Evolutionary conservation across 2,113 vertebrate genomes (phyloP), one percentile per base, ranked within the genome.

Genomic region (Miniopterus natalensis): DNA sequence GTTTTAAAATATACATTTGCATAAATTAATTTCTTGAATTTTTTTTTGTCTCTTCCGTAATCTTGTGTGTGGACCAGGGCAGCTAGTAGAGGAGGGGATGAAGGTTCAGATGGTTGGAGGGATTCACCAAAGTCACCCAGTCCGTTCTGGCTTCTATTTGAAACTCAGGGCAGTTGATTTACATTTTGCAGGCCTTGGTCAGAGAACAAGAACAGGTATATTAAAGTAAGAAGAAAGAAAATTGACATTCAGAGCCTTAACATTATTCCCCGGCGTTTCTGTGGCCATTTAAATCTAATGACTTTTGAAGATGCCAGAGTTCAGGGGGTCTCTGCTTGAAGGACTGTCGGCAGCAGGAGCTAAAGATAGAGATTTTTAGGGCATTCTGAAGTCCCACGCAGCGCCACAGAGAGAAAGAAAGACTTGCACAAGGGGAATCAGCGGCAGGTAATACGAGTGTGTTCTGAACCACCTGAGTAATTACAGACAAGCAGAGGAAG

Each of bases 211-310:
- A 91, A 79, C 36, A 92, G 51, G 65, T 49, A 73, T 47, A 87
- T 95, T 94, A 83, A 94, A 97, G 89, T 74, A 84, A 86, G 15
- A 95, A 96, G 49, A 94, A 93, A 92, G 53, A 7, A 96, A 95
- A 93, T 87, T 96, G 89, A 81, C 94, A 88, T 84, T 93, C 83
- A 91, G 91, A 95, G 96, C 81, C 31, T 86, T 88, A 87, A 71
- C 59, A 68, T 94, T 90, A 88, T 97, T 93, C 65, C 74, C 8
- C 31, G 7, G 27, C 95, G 91, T 96, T 97, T 91, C 95, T 94
- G 53, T 95, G 95, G 92, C 88, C 96, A 96, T 96, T 96, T 84
- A 88, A 95, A 49, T 95, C 68, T 96, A 94, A 96, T 96, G 93
- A 96, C 70, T 97, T 95, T 92, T 63, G 83, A 90, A 90, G 88